Conservation (phyloP, 2,797 vertebrate species). For the Erithacus rubecula region DNA sequence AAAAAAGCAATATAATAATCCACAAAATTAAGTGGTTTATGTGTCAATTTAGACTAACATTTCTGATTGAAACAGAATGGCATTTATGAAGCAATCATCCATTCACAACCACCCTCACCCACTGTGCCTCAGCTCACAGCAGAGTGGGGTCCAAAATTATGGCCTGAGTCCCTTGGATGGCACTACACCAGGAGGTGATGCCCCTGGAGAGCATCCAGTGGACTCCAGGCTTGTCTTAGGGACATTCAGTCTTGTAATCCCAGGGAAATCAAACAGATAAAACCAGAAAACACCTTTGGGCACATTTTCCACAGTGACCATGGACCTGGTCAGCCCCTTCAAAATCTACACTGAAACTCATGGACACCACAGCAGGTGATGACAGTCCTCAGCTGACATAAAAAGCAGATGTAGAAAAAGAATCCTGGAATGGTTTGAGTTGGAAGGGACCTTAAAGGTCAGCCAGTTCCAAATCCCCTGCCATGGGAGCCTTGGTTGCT, state of each 20-base stretch:
- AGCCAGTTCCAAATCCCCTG: not conserved
- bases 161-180: rapidly evolving
- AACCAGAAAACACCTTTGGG: not conserved
- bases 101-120: not conserved
- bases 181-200: not conserved
- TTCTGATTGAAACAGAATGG: not conserved
- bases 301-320: not conserved
- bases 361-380: not conserved
- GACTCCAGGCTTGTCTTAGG: rapidly evolving
- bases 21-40: not conserved
- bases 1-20: rapidly evolving
- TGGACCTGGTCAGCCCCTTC: rapidly evolving
- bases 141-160: rapidly evolving
- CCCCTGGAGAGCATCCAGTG: not conserved
- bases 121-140: rapidly evolving
- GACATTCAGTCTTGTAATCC: not conserved
- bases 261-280: not conserved
- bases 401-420: not conserved
- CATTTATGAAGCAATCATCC: not conserved
- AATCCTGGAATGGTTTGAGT: not conserved
- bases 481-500: not conserved
- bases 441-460: not conserved
- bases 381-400: not conserved
- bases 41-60: not conserved
- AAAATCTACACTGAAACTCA: not conserved